Evolutionary conservation across 2,113 vertebrate genomes (phyloP).

Genomic region (Coryphaenoides rupestris): DNA sequence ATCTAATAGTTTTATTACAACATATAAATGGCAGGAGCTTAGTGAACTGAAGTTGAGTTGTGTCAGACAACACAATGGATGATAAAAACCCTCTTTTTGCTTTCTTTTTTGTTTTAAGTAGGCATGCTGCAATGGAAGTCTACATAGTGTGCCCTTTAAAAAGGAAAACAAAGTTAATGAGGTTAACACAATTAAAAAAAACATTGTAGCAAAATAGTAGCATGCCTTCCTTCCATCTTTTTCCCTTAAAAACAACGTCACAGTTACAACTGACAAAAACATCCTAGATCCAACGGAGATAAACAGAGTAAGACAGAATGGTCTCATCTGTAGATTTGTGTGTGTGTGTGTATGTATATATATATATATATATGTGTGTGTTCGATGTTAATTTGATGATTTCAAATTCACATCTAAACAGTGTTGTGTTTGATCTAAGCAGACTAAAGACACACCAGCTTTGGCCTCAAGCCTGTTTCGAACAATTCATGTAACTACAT

Average conservation of each 20-base stretch:
- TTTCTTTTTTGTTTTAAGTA: constrained; percentile 17
- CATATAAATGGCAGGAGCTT: constrained; percentile 64
- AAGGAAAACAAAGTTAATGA: background rate
- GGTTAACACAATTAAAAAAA: background rate
- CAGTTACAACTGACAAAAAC: background rate
- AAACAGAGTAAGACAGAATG: background rate
- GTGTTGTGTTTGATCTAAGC: no score
- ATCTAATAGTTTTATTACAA: constrained; percentile 64
- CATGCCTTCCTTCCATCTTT: background rate
- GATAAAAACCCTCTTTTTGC: constrained; percentile 13
- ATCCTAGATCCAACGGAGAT: background rate
- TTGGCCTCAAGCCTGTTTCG: no score
- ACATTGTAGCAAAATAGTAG: background rate
- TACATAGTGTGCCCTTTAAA: constrained; percentile 38
- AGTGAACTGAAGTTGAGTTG: constrained; percentile 30
- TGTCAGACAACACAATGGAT: constrained; percentile 21
- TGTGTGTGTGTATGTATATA: no score
- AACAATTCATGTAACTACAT: no score
- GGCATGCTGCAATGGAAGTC: constrained; percentile 56
- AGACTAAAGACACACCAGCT: no score
- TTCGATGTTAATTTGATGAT: no score
- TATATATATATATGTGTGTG: no score
- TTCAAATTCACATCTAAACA: no score
- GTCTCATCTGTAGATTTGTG: no score
- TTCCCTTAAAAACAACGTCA: background rate